phyloP scores from a whole-genome alignment of 2,888 invertebrate species.

The Cloeon dipterum region DNA sequence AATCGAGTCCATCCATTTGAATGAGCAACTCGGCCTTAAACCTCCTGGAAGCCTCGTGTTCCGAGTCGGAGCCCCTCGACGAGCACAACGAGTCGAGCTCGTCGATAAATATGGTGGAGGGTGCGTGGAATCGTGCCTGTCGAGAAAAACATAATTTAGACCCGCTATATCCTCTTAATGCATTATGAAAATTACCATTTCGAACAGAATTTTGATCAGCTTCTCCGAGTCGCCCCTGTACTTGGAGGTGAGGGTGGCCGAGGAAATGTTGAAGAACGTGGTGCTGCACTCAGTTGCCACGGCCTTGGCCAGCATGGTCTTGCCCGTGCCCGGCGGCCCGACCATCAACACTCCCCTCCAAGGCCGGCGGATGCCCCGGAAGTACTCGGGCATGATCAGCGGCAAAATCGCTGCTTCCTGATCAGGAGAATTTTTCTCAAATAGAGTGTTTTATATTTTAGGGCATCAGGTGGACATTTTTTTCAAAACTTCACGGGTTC shows the following conservation, averaged over 20 bases:
- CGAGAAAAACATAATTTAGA: conserved; percentile 7
- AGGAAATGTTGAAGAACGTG: conserved; percentile 72
- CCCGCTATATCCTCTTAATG: neutral
- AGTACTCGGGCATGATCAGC: conserved; percentile 69
- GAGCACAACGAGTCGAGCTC: conserved; percentile 76
- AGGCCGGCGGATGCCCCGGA: conserved; percentile 63
- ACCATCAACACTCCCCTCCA: conserved; percentile 53
- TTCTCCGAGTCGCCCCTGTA: conserved; percentile 84
- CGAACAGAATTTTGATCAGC: conserved; percentile 60
- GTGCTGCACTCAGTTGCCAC: conserved; percentile 77
- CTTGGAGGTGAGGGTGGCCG: conserved; percentile 67
- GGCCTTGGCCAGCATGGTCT: conserved; percentile 62
- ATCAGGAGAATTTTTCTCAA: no score
- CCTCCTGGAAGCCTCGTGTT: conserved; percentile 65
- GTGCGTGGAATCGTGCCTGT: conserved; percentile 65
- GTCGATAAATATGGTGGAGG: conserved; percentile 76
- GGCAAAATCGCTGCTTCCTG: conserved; percentile 78
- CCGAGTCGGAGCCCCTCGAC: conserved; percentile 57
- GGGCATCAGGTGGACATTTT: no score
- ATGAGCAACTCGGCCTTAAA: conserved; percentile 74
- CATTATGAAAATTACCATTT: conserved; percentile 34
- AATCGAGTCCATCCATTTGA: conserved; percentile 71
- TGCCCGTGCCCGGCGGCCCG: conserved; percentile 51
- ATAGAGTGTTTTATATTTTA: no score
- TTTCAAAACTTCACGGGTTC: no score